Conservation (phyloP, 1,140 invertebrate species). For the Leucophenga varia region DNA sequence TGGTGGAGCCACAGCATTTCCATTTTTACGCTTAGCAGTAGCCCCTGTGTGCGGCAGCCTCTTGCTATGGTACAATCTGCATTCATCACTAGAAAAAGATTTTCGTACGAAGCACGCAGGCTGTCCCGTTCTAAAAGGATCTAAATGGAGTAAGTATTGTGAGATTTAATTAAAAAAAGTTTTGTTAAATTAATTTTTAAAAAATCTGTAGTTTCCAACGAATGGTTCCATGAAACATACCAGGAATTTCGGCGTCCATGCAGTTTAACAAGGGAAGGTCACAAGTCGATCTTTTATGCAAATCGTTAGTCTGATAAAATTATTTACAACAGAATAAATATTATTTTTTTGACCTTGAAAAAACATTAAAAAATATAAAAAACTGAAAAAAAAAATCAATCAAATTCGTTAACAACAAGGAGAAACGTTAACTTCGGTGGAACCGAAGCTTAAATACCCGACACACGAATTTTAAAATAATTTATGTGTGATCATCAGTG, state of each 20-base stretch:
- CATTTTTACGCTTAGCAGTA: constrained; percentile 69
- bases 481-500: too few relatives aligned
- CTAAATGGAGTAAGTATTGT: constrained; percentile 75
- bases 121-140: constrained; percentile 92
- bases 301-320: too few relatives aligned
- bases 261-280: constrained; percentile 52
- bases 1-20: constrained; percentile 85
- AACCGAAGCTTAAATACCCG: too few relatives aligned
- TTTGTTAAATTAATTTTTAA: constrained; percentile 22
- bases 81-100: constrained; percentile 86
- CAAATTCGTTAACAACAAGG: neutral
- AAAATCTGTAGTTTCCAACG: constrained; percentile 75
- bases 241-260: constrained; percentile 85
- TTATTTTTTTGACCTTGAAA: neutral
- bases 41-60: constrained; percentile 84
- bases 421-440: too few relatives aligned
- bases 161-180: neutral
- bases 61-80: constrained; percentile 91
- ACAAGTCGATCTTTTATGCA: too few relatives aligned
- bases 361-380: neutral
- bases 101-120: constrained; percentile 87
- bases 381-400: neutral
- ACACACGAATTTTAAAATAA: too few relatives aligned
- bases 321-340: too few relatives aligned
- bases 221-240: constrained; percentile 88